Conservation (phyloP, 2,888 invertebrate genomes). For the Phrixothrix hirtus region DNA sequence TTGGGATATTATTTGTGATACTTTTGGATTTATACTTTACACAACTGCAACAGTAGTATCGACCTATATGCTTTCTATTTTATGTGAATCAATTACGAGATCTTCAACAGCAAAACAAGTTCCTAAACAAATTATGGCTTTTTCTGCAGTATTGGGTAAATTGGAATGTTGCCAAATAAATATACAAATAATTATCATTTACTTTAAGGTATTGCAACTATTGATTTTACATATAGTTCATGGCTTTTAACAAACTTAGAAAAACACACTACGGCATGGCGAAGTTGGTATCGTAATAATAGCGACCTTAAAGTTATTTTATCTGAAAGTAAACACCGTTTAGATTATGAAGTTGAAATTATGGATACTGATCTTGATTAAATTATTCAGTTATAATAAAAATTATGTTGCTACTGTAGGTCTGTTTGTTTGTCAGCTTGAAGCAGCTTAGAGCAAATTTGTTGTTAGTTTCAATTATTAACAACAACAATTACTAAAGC, state of each 20-base stretch:
- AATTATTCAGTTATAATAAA: too few species aligned
- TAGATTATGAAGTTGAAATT: neutral
- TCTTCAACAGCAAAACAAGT: slow-evolving; percentile 42
- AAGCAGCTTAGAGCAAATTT: neutral
- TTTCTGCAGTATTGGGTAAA: slow-evolving; percentile 51
- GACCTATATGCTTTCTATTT: slow-evolving; percentile 54
- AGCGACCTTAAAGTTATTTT: slow-evolving; percentile 50
- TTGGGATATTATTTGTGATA: slow-evolving; percentile 56
- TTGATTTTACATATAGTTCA: slow-evolving; percentile 56
- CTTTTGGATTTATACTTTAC: slow-evolving; percentile 57
- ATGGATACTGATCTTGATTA: neutral
- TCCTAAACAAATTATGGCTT: slow-evolving; percentile 49
- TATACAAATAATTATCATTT: too few species aligned
- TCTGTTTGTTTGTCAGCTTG: too few species aligned
- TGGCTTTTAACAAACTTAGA: slow-evolving; percentile 54
- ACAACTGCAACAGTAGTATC: slow-evolving; percentile 59
- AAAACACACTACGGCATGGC: slow-evolving; percentile 52
- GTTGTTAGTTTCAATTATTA: neutral
- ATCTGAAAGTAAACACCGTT: slow-evolving; percentile 42
- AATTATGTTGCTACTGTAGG: too few species aligned
- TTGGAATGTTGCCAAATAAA: too few species aligned
- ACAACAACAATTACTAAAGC: slow-evolving; percentile 43
- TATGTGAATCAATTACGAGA: slow-evolving; percentile 52
- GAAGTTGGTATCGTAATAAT: slow-evolving; percentile 51
- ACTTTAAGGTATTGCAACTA: slow-evolving; percentile 48